These are phyloP conservation scores for Myrmecophaga tridactyla DNA, from an alignment of 2,113 vertebrate species.

Conservation along the genomic window DNA sequence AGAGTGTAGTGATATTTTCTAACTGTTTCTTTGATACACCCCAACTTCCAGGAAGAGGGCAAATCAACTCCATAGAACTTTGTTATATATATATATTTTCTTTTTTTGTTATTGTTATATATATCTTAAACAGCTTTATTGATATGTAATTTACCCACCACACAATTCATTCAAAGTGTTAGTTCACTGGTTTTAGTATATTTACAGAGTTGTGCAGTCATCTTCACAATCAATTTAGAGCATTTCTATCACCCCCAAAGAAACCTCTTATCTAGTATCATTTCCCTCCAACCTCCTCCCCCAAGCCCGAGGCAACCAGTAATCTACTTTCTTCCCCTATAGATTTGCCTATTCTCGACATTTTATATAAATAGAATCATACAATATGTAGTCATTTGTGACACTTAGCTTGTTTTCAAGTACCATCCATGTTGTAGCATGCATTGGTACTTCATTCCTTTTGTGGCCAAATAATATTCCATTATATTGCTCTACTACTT, in stretches of 20 bases:
- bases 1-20: not conserved
- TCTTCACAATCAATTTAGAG: not conserved
- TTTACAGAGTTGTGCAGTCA: not conserved
- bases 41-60: not conserved
- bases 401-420: not conserved
- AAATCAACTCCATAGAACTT: not conserved
- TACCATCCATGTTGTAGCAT: not conserved
- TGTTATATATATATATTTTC: no score
- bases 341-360: not conserved
- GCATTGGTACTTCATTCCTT: not conserved
- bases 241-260: not conserved
- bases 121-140: not conserved
- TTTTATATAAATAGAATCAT: not conserved
- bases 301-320: not conserved
- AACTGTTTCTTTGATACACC: not conserved
- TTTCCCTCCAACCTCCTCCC: not conserved
- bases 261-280: not conserved
- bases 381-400: not conserved
- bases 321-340: not conserved
- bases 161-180: not conserved
- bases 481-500: not conserved
- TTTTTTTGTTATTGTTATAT: no score
- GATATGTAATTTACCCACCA: not conserved
- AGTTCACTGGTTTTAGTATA: not conserved
- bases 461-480: not conserved